Percentiles rank a stretch among this genome's conserved stretches.
Evolutionary conservation across 2,113 vertebrate species (phyloP).

Genomic region (Axis porcinus): DNA sequence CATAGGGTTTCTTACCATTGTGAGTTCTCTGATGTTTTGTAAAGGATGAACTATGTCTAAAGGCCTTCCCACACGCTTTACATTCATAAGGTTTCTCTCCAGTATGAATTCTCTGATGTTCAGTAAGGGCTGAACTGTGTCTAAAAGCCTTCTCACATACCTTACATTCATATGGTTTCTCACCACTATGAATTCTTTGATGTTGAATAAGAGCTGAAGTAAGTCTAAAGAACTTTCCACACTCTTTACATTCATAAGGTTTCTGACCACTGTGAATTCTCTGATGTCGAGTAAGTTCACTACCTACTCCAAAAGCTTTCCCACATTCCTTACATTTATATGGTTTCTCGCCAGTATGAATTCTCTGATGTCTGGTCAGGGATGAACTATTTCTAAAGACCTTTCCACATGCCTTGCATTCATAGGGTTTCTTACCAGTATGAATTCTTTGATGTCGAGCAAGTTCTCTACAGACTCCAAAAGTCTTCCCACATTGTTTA

Average conservation of each 20-base stretch:
- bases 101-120: slow-evolving; percentile 56
- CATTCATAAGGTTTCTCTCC: slow-evolving; percentile 52
- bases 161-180: slow-evolving; percentile 50
- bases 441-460: slow-evolving; percentile 55
- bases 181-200: slow-evolving; percentile 47
- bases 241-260: slow-evolving; percentile 42
- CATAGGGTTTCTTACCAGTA: slow-evolving; percentile 46
- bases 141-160: slow-evolving; percentile 45
- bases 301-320: slow-evolving; percentile 45
- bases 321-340: slow-evolving; percentile 59
- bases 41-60: slow-evolving; percentile 22
- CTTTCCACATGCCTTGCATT: slow-evolving; percentile 60
- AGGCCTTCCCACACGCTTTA: slow-evolving; percentile 27
- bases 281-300: slow-evolving; percentile 39
- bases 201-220: slow-evolving; percentile 46
- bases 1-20: slow-evolving; percentile 27
- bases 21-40: slow-evolving; percentile 34
- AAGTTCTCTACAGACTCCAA: slow-evolving; percentile 48
- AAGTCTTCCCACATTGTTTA: slow-evolving; percentile 48
- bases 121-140: slow-evolving; percentile 29
- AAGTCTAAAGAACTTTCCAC: slow-evolving; percentile 53
- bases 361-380: slow-evolving; percentile 52
- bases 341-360: slow-evolving; percentile 52
- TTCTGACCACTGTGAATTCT: slow-evolving; percentile 43
- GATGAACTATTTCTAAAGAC: slow-evolving; percentile 54